Conservation (phyloP, 2,888 invertebrate species). For the Agrochola litura region DNA sequence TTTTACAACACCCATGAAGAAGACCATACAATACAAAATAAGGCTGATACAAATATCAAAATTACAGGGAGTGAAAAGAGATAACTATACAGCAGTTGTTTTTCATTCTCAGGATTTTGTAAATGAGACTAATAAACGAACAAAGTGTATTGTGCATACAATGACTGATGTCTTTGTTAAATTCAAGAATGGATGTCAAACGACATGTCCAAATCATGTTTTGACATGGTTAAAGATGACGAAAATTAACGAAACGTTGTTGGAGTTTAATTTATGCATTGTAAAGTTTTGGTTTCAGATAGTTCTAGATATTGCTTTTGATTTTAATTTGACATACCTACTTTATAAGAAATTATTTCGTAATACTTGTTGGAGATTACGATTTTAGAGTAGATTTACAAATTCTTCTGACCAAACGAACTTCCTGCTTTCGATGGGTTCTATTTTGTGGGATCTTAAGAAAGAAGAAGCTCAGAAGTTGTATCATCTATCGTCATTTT, state of each 20-base stretch:
- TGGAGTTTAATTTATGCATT: constrained; percentile 4
- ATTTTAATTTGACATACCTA: not conserved
- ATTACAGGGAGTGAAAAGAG: not conserved
- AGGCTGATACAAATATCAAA: constrained; percentile 10
- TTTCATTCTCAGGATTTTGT: constrained; percentile 43
- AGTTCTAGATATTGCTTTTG: not conserved
- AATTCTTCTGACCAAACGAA: not conserved
- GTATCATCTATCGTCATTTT: not conserved
- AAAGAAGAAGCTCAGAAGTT: not conserved
- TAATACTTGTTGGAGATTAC: not conserved
- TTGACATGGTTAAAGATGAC: constrained; percentile 39
- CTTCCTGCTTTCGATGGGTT: not conserved
- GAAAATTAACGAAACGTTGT: constrained; percentile 3
- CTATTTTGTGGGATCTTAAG: not conserved
- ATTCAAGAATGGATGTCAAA: constrained; percentile 35
- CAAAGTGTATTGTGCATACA: constrained; percentile 50
- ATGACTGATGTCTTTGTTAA: constrained; percentile 30
- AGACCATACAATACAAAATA: not conserved
- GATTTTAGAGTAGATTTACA: not conserved
- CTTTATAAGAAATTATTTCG: not conserved
- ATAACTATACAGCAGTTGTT: constrained; percentile 4
- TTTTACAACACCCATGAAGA: not conserved
- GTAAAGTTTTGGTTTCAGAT: not conserved
- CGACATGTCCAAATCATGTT: constrained; percentile 47
- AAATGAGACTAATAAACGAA: constrained; percentile 44